phyloP scores from a whole-genome alignment of 2,888 invertebrate species.

The Dimorphilus gyrociliatus region DNA sequence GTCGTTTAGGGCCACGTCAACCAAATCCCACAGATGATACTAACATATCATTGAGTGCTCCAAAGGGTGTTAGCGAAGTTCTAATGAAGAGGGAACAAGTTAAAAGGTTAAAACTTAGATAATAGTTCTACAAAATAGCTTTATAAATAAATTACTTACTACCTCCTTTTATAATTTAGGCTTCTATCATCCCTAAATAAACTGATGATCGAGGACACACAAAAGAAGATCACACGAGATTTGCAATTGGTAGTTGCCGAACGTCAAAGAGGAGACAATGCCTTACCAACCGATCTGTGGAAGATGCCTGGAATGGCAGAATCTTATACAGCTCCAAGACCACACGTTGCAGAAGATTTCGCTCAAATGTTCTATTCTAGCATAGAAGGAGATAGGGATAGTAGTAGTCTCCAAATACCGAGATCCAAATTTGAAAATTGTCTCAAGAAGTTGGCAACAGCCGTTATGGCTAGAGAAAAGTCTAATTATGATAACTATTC shows the following conservation, averaged over 20 bases:
- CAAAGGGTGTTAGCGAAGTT: no score
- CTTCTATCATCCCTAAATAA: constrained; percentile 28
- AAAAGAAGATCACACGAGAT: constrained; percentile 26
- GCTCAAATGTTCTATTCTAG: constrained; percentile 16
- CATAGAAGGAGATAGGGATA: constrained; percentile 5
- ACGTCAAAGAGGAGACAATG: constrained; percentile 30
- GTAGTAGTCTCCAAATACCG: constrained; percentile 15
- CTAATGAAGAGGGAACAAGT: no score
- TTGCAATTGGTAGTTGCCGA: constrained; percentile 30
- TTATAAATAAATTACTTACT: no score
- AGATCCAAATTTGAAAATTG: constrained; percentile 24
- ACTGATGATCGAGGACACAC: constrained; percentile 29
- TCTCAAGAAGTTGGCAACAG: constrained; percentile 20
- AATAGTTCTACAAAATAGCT: no score
- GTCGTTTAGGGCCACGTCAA: no score
- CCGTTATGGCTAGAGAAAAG: constrained; percentile 29
- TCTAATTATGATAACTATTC: constrained; percentile 33
- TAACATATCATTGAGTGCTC: no score
- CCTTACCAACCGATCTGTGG: constrained; percentile 37
- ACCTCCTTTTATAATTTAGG: no score
- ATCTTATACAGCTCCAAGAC: constrained; percentile 28
- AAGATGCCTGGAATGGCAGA: constrained; percentile 36
- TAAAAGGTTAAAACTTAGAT: no score
- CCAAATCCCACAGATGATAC: no score
- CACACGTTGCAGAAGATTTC: constrained; percentile 31